Evolutionary conservation across 2,888 invertebrate species (phyloP), one percentile per base, ranked within the genome.

Genomic region (Emmelina monodactyla): DNA sequence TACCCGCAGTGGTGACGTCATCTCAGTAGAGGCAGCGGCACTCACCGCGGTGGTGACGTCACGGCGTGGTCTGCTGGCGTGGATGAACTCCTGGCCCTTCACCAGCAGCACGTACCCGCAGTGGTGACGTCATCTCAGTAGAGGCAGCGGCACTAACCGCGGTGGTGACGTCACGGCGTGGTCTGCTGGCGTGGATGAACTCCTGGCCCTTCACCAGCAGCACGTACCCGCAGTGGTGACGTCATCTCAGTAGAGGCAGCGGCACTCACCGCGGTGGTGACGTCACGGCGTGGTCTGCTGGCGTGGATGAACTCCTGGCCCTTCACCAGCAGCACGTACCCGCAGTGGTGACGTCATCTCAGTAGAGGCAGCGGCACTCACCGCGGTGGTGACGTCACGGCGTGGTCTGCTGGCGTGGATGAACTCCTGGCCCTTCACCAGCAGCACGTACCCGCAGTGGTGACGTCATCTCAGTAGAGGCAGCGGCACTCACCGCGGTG

Each of bases 1-100:
- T 88, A 97, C 6, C 88, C 88, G 66, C 97, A 97, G 55, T 85
- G 85, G 0, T n/a, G n/a, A n/a, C n/a, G n/a, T n/a, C n/a, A n/a
- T n/a, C n/a, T n/a, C n/a, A n/a, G n/a, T n/a, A n/a, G n/a, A n/a
- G n/a, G n/a, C n/a, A n/a, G n/a, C n/a, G n/a, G n/a, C n/a, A n/a
- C n/a, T n/a, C 31, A 69, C 69, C 33, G 61, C 56, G 1, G 62
- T 50, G 33, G 58, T 59, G 14, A 53, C 55, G 1, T 58, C 45
- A 14, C 44, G 29, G 15, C 43, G 42, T 15, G 59, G 55, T 12
- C 59, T 58, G 43, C 61, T 62, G n/a, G 61, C 68, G 37, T 86
- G 83, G 2, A 95, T 86, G 58, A 88, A 96, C 29, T 88, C 85
- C 40, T 85, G 85, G 9, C 94, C 94, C 59, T 92, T 92, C 32